phyloP scores from a whole-genome alignment of 2,888 invertebrate genomes.

The Dolichomitus sp. region DNA sequence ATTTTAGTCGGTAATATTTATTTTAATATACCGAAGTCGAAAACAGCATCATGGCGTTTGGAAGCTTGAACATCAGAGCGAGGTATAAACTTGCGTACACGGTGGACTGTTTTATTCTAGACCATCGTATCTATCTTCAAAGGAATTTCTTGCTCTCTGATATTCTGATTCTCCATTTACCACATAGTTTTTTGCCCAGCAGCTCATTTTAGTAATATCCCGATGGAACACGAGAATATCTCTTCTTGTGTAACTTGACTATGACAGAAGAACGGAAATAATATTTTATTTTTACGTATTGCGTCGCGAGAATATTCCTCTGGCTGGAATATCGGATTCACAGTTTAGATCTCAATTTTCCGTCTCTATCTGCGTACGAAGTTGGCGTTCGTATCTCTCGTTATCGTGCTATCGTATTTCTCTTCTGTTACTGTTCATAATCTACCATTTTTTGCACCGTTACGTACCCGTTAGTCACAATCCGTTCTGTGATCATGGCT shows the following conservation, averaged over 20 bases:
- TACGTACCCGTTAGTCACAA: constrained; percentile 9
- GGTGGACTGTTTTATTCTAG: constrained; percentile 19
- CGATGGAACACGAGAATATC: constrained; percentile 29
- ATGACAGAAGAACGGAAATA: background rate
- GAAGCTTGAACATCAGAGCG: background rate
- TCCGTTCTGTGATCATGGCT: constrained; percentile 35
- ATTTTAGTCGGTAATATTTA: background rate
- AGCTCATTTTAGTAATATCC: constrained; percentile 12
- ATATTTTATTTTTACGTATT: background rate
- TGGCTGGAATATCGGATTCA: constrained; percentile 31
- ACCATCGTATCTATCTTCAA: background rate
- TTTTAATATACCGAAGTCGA: background rate
- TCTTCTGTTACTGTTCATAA: background rate
- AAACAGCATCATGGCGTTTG: constrained; percentile 2
- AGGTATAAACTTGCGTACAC: constrained; percentile 20
- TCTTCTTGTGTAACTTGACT: background rate
- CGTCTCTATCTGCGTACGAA: background rate
- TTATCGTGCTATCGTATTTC: constrained; percentile 17
- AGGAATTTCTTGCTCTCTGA: constrained; percentile 41
- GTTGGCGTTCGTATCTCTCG: background rate
- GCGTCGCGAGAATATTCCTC: constrained; percentile 21
- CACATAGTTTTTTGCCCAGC: background rate
- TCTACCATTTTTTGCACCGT: background rate
- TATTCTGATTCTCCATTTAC: constrained; percentile 43
- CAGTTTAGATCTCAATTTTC: constrained; percentile 7